Percentiles rank a stretch among this genome's conserved stretches.
These are phyloP conservation scores for Zaprionus kolodkinae DNA, from an alignment of 1,140 invertebrate species.

Conservation along the genomic window DNA sequence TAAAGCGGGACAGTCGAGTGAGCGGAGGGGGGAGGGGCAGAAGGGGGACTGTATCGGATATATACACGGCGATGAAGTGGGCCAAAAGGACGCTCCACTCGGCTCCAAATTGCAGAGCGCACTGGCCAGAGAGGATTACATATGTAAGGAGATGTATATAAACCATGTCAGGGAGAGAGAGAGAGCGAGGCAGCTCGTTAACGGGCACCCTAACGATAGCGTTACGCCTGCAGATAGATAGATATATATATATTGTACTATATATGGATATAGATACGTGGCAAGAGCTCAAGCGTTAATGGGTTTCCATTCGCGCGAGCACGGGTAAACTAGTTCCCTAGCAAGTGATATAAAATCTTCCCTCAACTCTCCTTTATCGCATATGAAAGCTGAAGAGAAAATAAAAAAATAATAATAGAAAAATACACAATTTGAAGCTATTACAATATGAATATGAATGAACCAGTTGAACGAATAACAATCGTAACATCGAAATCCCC, in stretches of 20 bases:
- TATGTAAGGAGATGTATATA: slow-evolving; percentile 1
- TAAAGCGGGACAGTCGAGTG: not conserved
- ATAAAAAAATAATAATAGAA: not conserved
- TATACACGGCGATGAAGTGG: slow-evolving; percentile 22
- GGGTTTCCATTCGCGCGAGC: slow-evolving; percentile 14
- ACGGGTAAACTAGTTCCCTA: slow-evolving; percentile 6
- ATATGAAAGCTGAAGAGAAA: not conserved
- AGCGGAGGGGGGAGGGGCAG: not conserved
- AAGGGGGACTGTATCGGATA: not conserved
- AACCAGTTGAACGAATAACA: not conserved
- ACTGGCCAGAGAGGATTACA: slow-evolving; percentile 36
- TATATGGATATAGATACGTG: slow-evolving; percentile 15
- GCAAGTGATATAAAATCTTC: not conserved
- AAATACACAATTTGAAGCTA: not conserved
- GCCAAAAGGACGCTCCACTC: slow-evolving; percentile 25
- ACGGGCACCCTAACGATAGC: not conserved
- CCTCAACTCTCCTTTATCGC: no score
- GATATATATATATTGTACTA: no score
- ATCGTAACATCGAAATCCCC: not conserved
- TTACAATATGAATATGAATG: not conserved
- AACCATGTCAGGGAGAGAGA: slow-evolving; percentile 51
- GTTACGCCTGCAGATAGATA: not conserved
- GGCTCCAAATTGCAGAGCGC: slow-evolving; percentile 27
- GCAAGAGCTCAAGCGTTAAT: slow-evolving; percentile 17
- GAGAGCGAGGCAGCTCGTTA: slow-evolving; percentile 43